Percentiles rank a stretch among this genome's conserved stretches.
These are phyloP conservation scores for Tetranychus truncatus DNA, from an alignment of 2,888 invertebrate species.

Conservation along the genomic window DNA sequence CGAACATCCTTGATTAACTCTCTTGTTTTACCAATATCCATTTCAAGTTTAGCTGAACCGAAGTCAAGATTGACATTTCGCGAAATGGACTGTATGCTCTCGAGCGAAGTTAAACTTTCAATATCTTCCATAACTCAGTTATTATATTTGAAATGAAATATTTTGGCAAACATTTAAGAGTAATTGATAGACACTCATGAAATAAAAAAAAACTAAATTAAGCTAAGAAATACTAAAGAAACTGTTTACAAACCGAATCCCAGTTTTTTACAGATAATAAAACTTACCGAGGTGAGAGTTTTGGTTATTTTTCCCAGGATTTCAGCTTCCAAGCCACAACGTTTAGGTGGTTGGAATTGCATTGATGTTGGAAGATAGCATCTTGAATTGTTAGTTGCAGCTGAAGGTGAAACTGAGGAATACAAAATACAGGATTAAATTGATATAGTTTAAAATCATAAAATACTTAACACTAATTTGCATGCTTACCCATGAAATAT, in stretches of 20 bases:
- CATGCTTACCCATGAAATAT: conserved; percentile 31
- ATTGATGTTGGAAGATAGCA: conserved; percentile 59
- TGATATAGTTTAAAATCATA: background rate
- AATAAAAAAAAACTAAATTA: too few relatives aligned
- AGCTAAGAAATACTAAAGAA: too few relatives aligned
- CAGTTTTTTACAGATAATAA: background rate
- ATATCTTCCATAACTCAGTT: background rate
- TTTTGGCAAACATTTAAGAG: too few relatives aligned
- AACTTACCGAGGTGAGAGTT: conserved; percentile 18
- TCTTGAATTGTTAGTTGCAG: conserved; percentile 26
- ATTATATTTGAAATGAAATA: too few relatives aligned
- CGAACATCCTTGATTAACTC: background rate
- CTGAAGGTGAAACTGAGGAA: conserved; percentile 13
- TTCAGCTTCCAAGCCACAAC: conserved; percentile 23
- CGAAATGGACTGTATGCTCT: background rate
- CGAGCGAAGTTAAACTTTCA: background rate
- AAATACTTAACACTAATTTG: too few relatives aligned
- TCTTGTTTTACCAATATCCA: background rate
- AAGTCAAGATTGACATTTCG: background rate
- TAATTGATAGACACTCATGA: too few relatives aligned
- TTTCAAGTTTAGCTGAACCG: background rate
- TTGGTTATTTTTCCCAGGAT: conserved; percentile 22
- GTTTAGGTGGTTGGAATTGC: conserved; percentile 39
- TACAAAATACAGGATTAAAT: background rate
- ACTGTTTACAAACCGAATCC: background rate